A percentile compares a stretch with the other conserved stretches of the same genome.
phyloP scores from a whole-genome alignment of 2,888 invertebrate species.

The Aethes cnicana region DNA sequence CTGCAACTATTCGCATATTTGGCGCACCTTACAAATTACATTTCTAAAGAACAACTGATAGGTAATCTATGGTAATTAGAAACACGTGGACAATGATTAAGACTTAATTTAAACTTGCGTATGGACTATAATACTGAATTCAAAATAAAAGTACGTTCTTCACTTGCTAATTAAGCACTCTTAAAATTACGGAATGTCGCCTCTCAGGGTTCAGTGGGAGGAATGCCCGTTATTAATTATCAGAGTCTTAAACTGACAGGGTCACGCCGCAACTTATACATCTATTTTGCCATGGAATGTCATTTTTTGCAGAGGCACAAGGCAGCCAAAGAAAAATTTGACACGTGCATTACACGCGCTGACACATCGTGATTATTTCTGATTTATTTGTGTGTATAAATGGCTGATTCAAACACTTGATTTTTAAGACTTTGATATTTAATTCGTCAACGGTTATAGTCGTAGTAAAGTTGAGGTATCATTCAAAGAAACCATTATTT shows the following conservation, averaged over 20 bases:
- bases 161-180: conserved; percentile 1
- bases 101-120: too few relatives aligned
- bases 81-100: too few relatives aligned
- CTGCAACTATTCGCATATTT: too few relatives aligned
- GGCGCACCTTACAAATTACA: too few relatives aligned
- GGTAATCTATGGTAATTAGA: too few relatives aligned
- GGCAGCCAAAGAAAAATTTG: conserved; percentile 50
- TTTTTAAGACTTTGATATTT: too few relatives aligned
- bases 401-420: neutral
- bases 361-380: conserved; percentile 8
- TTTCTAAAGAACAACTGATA: too few relatives aligned
- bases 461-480: too few relatives aligned
- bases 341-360: conserved; percentile 26
- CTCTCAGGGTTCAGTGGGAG: conserved; percentile 49
- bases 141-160: neutral
- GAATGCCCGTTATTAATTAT: conserved; percentile 73
- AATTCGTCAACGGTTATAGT: too few relatives aligned
- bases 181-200: conserved; percentile 12
- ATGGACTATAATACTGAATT: too few relatives aligned
- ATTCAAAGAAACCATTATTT: too few relatives aligned
- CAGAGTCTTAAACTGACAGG: conserved; percentile 53
- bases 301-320: conserved; percentile 72
- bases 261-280: conserved; percentile 57
- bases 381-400: conserved; percentile 17
- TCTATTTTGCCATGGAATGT: conserved; percentile 62